phyloP scores from a whole-genome alignment of 2,797 vertebrate species.

The Avahi laniger region DNA sequence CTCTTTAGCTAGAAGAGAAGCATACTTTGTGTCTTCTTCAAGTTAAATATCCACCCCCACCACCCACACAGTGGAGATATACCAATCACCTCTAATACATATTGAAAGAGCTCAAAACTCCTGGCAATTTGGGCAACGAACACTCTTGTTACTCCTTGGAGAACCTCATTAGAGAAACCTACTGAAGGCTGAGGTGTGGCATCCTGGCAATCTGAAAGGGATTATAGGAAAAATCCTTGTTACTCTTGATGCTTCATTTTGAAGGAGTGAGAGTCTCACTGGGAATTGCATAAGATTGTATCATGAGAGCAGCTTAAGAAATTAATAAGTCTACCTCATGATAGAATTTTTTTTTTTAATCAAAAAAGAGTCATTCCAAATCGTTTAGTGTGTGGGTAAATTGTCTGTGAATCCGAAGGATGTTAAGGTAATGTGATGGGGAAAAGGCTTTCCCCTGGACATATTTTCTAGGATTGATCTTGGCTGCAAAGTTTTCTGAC shows the following conservation, averaged over 20 bases:
- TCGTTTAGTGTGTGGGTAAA: neutral
- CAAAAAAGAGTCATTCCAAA: neutral
- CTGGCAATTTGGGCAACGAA: neutral
- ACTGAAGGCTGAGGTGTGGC: neutral
- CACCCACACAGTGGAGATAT: neutral
- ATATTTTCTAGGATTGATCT: constrained; percentile 30
- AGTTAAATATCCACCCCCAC: neutral
- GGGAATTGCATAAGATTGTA: neutral
- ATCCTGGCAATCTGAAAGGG: neutral
- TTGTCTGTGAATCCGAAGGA: neutral
- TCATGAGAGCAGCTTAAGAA: neutral
- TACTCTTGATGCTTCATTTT: neutral
- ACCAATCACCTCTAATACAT: neutral
- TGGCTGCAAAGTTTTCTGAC: constrained; percentile 54
- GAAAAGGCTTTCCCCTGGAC: constrained; percentile 1
- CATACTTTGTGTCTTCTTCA: neutral
- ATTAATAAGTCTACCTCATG: neutral
- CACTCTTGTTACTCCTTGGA: neutral
- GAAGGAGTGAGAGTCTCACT: neutral
- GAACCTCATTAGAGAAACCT: neutral
- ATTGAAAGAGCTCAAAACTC: neutral
- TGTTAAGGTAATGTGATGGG: neutral
- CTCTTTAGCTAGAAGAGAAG: neutral
- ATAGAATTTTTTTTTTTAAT: neutral
- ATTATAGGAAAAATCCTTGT: neutral